A percentile compares a stretch with the other conserved stretches of the same genome.
These are phyloP conservation scores for Melanotaenia parkinsoni DNA, from an alignment of 2,797 vertebrate species.

Conservation along the genomic window DNA sequence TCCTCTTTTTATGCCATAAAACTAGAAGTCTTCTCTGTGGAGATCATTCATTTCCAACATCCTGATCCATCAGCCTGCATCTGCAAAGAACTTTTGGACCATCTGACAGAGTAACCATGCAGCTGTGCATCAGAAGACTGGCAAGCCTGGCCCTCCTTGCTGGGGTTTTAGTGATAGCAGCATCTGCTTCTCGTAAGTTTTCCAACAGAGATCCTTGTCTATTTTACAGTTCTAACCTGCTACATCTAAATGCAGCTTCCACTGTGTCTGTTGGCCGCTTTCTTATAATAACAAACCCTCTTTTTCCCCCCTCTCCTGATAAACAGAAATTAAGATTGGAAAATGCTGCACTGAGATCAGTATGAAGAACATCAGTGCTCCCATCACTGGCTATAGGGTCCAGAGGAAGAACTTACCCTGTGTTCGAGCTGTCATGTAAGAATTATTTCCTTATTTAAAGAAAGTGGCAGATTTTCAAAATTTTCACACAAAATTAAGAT, in stretches of 20 bases:
- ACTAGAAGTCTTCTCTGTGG: background rate
- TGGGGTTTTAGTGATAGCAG: constrained; percentile 32
- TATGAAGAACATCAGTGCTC: constrained; percentile 24
- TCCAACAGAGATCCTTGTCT: background rate
- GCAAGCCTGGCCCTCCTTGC: constrained; percentile 49
- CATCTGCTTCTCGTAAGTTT: constrained; percentile 60
- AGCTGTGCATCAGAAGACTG: constrained; percentile 61
- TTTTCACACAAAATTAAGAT: background rate
- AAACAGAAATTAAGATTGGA: constrained; percentile 32
- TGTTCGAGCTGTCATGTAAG: constrained; percentile 78
- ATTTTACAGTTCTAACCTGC: background rate
- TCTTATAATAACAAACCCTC: background rate
- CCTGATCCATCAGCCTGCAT: constrained; percentile 20
- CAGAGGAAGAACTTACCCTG: constrained; percentile 73
- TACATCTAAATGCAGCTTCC: background rate
- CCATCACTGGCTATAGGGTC: constrained; percentile 76
- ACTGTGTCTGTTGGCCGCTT: background rate
- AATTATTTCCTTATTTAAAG: background rate
- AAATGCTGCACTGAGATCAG: constrained; percentile 71
- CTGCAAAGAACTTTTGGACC: constrained; percentile 44
- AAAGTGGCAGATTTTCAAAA: background rate
- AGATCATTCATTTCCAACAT: constrained; percentile 42
- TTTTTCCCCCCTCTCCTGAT: constrained; percentile 16
- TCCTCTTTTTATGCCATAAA: constrained; percentile 75
- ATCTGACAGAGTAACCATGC: constrained; percentile 57